These are phyloP conservation scores for Drosophila paulistorum DNA, from an alignment of 1,140 invertebrate species.

Conservation along the genomic window DNA sequence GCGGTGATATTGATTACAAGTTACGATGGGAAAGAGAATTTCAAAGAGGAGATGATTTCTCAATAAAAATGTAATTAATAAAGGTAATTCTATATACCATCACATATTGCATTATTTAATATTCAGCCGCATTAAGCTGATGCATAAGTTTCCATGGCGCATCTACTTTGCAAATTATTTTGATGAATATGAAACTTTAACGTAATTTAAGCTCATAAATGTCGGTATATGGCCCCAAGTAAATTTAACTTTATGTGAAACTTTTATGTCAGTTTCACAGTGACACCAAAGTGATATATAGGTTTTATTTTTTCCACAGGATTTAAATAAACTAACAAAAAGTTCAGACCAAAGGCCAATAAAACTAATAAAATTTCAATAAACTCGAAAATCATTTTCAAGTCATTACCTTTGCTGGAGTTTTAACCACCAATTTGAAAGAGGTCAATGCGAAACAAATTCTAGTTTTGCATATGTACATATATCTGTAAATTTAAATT, in stretches of 20 bases:
- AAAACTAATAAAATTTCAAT: not conserved
- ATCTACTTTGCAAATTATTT: conserved; percentile 9
- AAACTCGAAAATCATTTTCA: conserved; percentile 22
- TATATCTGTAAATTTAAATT: not conserved
- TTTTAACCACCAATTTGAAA: conserved; percentile 43
- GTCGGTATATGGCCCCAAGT: conserved; percentile 35
- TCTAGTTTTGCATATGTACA: conserved; percentile 41
- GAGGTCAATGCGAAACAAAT: conserved; percentile 33
- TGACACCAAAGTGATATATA: conserved; percentile 23
- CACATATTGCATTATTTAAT: not conserved
- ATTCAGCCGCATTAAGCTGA: not conserved
- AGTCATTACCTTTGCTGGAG: conserved; percentile 51
- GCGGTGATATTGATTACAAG: conserved; percentile 52
- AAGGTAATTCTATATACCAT: not conserved
- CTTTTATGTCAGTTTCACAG: conserved; percentile 46
- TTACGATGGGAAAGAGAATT: conserved; percentile 57
- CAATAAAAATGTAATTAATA: conserved; percentile 5
- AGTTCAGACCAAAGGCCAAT: conserved; percentile 1
- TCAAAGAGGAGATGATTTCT: conserved; percentile 33
- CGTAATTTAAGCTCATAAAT: conserved; percentile 52
- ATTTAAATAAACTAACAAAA: conserved; percentile 9
- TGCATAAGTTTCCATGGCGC: not conserved
- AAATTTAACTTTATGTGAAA: conserved; percentile 18
- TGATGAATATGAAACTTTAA: conserved; percentile 4
- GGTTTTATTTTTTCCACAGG: not conserved